These are phyloP conservation scores for Hypomecis atomaria DNA, from an alignment of 2,888 invertebrate genomes.

Conservation along the genomic window DNA sequence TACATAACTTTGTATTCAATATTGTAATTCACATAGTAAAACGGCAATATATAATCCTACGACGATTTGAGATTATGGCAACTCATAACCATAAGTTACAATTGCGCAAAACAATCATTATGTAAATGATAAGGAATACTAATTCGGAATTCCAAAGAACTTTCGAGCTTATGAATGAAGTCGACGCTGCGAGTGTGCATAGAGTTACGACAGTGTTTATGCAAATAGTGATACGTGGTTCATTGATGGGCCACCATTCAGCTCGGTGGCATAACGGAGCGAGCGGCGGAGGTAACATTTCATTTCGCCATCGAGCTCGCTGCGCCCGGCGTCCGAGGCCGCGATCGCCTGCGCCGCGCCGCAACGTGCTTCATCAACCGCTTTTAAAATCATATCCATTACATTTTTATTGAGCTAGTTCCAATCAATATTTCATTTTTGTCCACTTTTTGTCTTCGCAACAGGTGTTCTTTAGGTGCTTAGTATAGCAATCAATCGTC, in stretches of 20 bases:
- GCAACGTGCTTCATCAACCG: constrained; percentile 43
- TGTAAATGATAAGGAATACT: constrained; percentile 30
- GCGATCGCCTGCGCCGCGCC: constrained; percentile 24
- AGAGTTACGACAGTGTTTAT: constrained; percentile 62
- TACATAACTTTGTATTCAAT: constrained; percentile 4
- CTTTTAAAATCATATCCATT: constrained; percentile 30
- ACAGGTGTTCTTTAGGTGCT: constrained; percentile 47
- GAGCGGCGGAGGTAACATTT: constrained; percentile 49
- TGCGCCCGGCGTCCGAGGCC: constrained; percentile 35
- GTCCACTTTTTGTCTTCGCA: constrained; percentile 33
- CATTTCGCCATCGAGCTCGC: constrained; percentile 32
- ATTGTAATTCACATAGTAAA: constrained; percentile 23
- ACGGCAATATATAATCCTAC: constrained; percentile 17
- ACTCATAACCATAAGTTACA: constrained; percentile 29
- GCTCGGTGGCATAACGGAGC: constrained; percentile 53
- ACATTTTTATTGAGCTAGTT: constrained; percentile 35
- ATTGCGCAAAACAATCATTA: constrained; percentile 35
- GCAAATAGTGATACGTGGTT: constrained; percentile 59
- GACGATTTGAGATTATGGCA: constrained; percentile 10
- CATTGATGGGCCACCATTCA: constrained; percentile 68
- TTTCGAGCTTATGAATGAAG: constrained; percentile 46
- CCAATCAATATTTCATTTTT: constrained; percentile 34
- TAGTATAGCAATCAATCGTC: constrained; percentile 29
- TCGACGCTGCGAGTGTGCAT: constrained; percentile 42
- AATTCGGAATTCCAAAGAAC: constrained; percentile 43